Evolutionary conservation across 2,113 vertebrate species (phyloP), one percentile per base, ranked within the genome.

Genomic region (Cololabis saira): DNA sequence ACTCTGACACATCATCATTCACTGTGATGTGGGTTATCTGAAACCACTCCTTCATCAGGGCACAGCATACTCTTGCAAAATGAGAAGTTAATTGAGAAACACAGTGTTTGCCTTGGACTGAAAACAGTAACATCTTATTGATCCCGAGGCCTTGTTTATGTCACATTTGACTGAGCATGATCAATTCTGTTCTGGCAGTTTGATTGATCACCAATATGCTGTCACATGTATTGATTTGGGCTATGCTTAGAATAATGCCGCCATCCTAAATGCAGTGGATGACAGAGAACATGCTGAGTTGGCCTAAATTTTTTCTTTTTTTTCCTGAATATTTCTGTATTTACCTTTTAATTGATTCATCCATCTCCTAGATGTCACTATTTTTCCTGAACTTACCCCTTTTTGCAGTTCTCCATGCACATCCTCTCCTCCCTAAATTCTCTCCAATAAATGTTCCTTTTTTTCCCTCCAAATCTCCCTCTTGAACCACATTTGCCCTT

Each of bases 191-290:
- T 88, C 80, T 81, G 84, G 80, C 84, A 85, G 80, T 83, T 86
- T 91, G 90, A 93, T 90, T 89, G 90, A 93, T 93, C 90, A 89
- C 89, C 90, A 77, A 89, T 90, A 83, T 51, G 63, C 80, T 71
- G 85, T 92, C 87, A 86, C 81, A 40, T 21, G 50, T 84, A 92
- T 92, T 59, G 90, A 92, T 73, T 52, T 54, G 44, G 51, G 62
- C 82, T 68, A 86, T 69, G 87, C 81, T 89, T 89, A 84, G 90
- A 92, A 89, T 90, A 90, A 89, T 85, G 79, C 78, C 80, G 64
- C 78, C 72, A 61, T 80, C 69, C 75, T 85, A 80, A 87, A 71
- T 72, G 72, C 76, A 16, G 14, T 70, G 72, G 68, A 74, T 72
- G 75, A 78, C 81, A 76, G 73, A 41, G 65, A 87, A 81, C 18